Conservation (phyloP, 2,888 invertebrate genomes). For the Ophraella communa region DNA sequence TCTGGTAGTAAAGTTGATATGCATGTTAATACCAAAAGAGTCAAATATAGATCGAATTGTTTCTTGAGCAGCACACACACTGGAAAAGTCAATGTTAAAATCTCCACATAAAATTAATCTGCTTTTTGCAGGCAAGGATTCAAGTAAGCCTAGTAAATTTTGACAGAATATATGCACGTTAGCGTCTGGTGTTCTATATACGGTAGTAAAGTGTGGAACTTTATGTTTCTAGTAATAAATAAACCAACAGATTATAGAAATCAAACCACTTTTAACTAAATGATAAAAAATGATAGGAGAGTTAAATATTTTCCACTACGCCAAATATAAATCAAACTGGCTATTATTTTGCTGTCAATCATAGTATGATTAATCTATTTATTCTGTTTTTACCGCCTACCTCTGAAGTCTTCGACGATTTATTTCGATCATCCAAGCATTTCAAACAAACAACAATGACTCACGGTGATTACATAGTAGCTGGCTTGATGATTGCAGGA, state of each 20-base stretch:
- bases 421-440: conserved; percentile 1
- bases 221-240: no score
- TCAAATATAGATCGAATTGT: no score
- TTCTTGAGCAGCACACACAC: no score
- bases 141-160: no score
- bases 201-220: neutral
- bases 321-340: conserved; percentile 8
- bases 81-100: no score
- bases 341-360: conserved; percentile 2
- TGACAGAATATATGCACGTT: no score
- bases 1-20: no score
- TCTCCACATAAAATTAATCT: no score
- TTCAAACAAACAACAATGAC: conserved; percentile 13
- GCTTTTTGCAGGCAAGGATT: no score
- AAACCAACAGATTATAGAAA: neutral
- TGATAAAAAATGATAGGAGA: neutral
- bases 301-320: neutral
- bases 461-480: conserved; percentile 4
- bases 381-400: neutral
- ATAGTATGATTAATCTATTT: conserved; percentile 9
- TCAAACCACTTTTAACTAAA: neutral
- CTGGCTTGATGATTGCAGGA: neutral
- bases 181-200: no score
- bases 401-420: conserved; percentile 1
- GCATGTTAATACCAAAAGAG: no score